Conservation (phyloP, 2,113 vertebrate species). For the Lethenteron camtschaticum region DNA sequence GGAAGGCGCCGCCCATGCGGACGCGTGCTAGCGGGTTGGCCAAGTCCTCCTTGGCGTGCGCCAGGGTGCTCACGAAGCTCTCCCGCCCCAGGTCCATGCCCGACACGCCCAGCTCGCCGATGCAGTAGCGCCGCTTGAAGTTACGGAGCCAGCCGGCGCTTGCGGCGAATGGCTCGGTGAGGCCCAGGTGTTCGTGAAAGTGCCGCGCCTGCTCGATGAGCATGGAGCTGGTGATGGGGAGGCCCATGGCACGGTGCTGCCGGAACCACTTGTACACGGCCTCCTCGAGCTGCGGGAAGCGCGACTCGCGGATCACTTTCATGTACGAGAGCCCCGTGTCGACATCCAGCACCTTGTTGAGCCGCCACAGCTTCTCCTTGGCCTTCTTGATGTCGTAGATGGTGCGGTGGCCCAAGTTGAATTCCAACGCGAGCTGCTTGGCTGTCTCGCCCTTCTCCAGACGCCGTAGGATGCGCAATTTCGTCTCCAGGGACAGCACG, state of each 20-base stretch:
- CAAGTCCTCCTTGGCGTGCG: too few species aligned
- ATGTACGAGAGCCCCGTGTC: background rate
- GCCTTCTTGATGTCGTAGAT: too few species aligned
- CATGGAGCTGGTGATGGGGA: slow-evolving; percentile 1
- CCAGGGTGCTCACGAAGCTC: too few species aligned
- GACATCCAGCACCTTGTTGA: background rate
- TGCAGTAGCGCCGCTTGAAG: slow-evolving; percentile 1
- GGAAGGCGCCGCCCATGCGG: too few species aligned
- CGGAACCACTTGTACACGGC: slow-evolving; percentile 3
- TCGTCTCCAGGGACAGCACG: too few species aligned
- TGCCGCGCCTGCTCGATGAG: slow-evolving; percentile 4
- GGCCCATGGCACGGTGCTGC: slow-evolving; percentile 2
- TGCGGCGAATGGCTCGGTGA: slow-evolving; percentile 1
- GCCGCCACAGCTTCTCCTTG: background rate
- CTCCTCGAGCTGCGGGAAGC: slow-evolving; percentile 1
- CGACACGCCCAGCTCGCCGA: background rate
- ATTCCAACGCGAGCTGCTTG: too few species aligned
- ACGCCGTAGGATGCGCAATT: too few species aligned
- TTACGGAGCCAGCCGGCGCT: slow-evolving; percentile 3
- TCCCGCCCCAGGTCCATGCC: background rate
- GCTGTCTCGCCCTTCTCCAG: too few species aligned
- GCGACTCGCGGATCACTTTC: slow-evolving; percentile 3
- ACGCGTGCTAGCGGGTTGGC: too few species aligned
- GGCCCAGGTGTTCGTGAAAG: background rate
- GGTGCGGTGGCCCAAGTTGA: too few species aligned